Percentiles rank a stretch among this genome's conserved stretches.
These are phyloP conservation scores for Cuniculus paca DNA, from an alignment of 2,797 vertebrate genomes.

Conservation along the genomic window DNA sequence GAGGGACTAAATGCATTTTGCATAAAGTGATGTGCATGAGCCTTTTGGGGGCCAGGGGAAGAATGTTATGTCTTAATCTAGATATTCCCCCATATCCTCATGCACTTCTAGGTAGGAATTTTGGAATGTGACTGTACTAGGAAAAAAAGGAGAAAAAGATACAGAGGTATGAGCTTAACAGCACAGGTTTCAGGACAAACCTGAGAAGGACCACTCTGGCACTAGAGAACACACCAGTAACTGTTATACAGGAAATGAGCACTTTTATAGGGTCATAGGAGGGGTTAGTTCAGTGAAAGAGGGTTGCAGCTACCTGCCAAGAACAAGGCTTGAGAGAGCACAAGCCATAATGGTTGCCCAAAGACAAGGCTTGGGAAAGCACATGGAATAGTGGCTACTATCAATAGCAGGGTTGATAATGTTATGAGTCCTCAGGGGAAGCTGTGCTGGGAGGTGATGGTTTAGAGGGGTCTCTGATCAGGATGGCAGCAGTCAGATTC, in stretches of 20 bases:
- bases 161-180: neutral
- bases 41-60: neutral
- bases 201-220: neutral
- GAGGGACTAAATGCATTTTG: neutral
- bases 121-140: neutral
- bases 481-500: neutral
- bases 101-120: neutral
- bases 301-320: neutral
- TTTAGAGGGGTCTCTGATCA: neutral
- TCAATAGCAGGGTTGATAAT: neutral
- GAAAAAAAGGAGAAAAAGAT: neutral
- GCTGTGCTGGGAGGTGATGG: neutral
- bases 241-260: neutral
- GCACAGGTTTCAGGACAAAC: neutral
- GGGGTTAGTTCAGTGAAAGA: neutral
- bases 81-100: neutral
- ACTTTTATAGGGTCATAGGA: neutral
- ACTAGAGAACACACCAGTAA: neutral
- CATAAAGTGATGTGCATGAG: neutral
- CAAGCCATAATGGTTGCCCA: neutral
- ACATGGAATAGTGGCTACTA: neutral
- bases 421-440: neutral
- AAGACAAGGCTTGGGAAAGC: neutral
- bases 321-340: neutral
- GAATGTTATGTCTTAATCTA: neutral